Base-by-base conservation (phyloP, 2,888 invertebrate genomes). In the Scaptomyza polygonia region DNA sequence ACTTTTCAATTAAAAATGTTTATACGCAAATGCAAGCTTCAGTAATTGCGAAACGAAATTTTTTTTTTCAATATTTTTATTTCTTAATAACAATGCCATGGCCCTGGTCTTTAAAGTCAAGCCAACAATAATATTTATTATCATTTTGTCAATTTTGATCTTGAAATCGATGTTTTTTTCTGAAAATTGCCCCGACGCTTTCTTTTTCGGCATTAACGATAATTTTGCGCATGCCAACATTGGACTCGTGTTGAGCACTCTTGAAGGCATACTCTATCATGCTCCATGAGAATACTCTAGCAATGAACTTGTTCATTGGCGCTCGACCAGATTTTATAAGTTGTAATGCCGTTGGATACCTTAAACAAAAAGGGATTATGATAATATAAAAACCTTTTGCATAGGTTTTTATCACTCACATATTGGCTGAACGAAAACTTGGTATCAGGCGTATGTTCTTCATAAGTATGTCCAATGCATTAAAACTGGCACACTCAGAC, bases 391-490 rank as follows among this genome's bases (percentile, higher is more conserved):
- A 3, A 25, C 5, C 25, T 5, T 25, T 45, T 6, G 12, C 9
- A 29, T 14, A 2, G 2, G 8, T 8, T 6, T n/a, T 36, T 4
- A 34, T 27, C 16, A 66, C 82, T 74, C 61, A 90, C 91, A 90
- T 90, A 47, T 90, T 90, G 12, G 79, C 82, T 3, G 88, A 88
- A 0, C 90, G 84, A 65, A 89, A 90, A 44, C 90, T 90, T 5
- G 90, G 86, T 36, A 85, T 55, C 3, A 90, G 58, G 6, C 69
- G 73, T 7, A 91, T 80, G 57, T 90, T 90, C 49, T 91, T 91
- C 87, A 89, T 89, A 0, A 91, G 62, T 2, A 89, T 70, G 12
- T 90, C 88, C 7, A 90, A 61, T 0, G 89, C 81, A 73, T 90
- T 91, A 30, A 89, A 88, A 47, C 81, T 81, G 29, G 84, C 89